A percentile compares a stretch with the other conserved stretches of the same genome.
phyloP scores from a whole-genome alignment of 2,797 vertebrate genomes.

The Alfaro cultratus region DNA sequence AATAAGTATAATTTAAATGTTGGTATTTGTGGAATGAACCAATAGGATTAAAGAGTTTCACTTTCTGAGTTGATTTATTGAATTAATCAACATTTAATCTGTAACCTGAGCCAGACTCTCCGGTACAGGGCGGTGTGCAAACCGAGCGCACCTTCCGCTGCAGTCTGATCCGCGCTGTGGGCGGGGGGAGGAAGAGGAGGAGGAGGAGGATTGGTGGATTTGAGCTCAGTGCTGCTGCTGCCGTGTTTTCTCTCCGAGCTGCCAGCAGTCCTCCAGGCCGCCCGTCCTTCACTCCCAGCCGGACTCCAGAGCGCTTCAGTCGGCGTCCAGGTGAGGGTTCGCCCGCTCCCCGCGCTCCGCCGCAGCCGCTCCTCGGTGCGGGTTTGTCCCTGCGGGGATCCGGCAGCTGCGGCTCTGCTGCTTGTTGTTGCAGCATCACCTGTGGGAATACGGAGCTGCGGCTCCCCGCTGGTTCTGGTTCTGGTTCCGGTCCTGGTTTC shows the following conservation, averaged over 20 bases:
- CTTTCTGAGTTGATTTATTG: not conserved
- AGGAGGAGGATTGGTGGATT: constrained; percentile 50
- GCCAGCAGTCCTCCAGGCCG: constrained; percentile 22
- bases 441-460: not conserved
- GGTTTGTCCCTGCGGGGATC: not conserved
- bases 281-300: constrained; percentile 56
- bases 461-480: not conserved
- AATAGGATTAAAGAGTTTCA: not conserved
- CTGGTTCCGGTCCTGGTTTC: not conserved
- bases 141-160: constrained; percentile 50
- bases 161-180: constrained; percentile 47
- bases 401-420: constrained; percentile 3
- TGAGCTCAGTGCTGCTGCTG: constrained; percentile 41
- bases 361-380: no score
- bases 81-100: not conserved
- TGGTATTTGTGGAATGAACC: not conserved
- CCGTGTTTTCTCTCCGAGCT: constrained; percentile 48
- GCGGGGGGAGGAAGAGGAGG: constrained; percentile 1
- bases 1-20: not conserved
- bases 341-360: not conserved
- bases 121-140: accelerated
- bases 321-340: constrained; percentile 61
- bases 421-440: not conserved
- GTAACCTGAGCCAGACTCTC: not conserved
- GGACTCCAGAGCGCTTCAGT: constrained; percentile 50